Evolutionary conservation across 2,888 invertebrate genomes (phyloP), one percentile per base, ranked within the genome.

Genomic region (Sinotaia quadrata): DNA sequence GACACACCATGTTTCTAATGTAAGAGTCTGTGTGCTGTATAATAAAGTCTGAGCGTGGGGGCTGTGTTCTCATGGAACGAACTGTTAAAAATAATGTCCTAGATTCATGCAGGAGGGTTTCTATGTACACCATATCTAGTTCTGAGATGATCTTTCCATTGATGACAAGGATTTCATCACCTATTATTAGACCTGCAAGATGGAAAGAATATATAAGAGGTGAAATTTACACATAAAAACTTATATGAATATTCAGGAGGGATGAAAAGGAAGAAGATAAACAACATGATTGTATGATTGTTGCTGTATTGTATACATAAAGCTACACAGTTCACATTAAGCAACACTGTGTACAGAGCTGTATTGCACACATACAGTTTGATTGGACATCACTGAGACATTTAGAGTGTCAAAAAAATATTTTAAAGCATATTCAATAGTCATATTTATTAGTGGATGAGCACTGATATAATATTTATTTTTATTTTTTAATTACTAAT

Each of bases 101-200:
- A 87, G 96, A 96, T 89, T 97, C 97, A 89, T 97, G 97, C 81
- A 98, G 91, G 76, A 97, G 95, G 87, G 95, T 95, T 90, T 98
- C 98, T 88, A 98, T 92, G 91, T 96, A 97, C 95, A 98, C 97
- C 97, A 98, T 98, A 92, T 98, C 98, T 90, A 98, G 92, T 91
- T 98, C 97, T 86, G 96, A 95, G 81, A 98, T 97, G 89, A 97
- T 95, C 83, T 97, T 96, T 78, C 97, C 96, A 91, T 98, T 98
- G 90, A 98, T 97, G 89, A 98, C 96, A 94, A 98, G 95, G 89
- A 98, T 97, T 91, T 98, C 98, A 90, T 98, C 98, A 85, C 97
- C 94, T 91, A 96, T 95, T 89, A 96, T 95, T 88, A 98, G 94
- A 87, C 97, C 97, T 97, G 83, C 10, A 78, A 47, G 8, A n/a